phyloP scores from a whole-genome alignment of 1,140 invertebrate genomes.

The Mya arenaria region DNA sequence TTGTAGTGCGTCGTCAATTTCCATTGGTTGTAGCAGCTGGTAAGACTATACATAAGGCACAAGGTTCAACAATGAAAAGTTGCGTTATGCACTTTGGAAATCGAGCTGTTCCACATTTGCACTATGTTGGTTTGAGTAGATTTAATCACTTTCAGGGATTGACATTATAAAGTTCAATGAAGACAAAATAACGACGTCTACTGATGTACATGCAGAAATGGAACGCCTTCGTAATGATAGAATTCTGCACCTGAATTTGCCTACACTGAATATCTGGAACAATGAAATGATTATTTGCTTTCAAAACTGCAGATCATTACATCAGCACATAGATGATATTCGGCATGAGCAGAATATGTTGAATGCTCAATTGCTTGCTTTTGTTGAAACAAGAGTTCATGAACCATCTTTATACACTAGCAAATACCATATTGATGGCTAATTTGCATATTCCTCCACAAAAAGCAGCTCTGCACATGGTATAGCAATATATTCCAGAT shows the following conservation, averaged over 20 bases:
- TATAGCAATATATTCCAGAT: conserved; percentile 6
- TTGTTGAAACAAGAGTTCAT: conserved; percentile 34
- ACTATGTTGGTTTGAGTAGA: conserved; percentile 49
- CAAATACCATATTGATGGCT: conserved; percentile 7
- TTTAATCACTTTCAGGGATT: conserved; percentile 12
- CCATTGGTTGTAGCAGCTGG: conserved; percentile 31
- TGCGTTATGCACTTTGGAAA: conserved; percentile 35
- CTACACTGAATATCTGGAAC: not conserved
- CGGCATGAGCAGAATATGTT: conserved; percentile 27
- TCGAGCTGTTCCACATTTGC: conserved; percentile 16
- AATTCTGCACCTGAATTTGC: not conserved
- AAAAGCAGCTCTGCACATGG: conserved; percentile 1
- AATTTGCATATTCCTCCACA: not conserved
- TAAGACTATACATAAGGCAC: conserved; percentile 48
- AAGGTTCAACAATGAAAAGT: conserved; percentile 36
- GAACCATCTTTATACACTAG: not conserved
- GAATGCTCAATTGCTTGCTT: conserved; percentile 13
- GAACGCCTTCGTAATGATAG: conserved; percentile 5
- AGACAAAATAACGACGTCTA: conserved; percentile 16
- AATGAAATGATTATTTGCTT: conserved; percentile 20
- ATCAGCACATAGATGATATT: conserved; percentile 32
- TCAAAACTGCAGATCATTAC: conserved; percentile 34
- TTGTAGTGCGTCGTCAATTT: conserved; percentile 20
- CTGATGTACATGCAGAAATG: conserved; percentile 42
- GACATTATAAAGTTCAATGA: conserved; percentile 6